Evolutionary conservation across 1,140 invertebrate genomes (phyloP).

Genomic region (Lucilia sericata): DNA sequence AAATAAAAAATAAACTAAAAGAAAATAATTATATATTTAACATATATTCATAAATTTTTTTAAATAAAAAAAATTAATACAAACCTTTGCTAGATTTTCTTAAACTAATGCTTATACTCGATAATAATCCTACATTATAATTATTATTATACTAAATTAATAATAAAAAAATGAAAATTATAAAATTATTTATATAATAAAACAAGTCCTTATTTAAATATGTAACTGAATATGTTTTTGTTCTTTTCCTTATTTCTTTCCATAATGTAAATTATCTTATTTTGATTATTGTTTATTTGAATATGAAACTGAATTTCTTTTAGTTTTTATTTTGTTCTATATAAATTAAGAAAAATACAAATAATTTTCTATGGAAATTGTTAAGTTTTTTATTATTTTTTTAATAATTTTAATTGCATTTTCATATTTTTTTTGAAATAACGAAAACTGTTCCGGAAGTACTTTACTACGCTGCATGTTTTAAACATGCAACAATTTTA

Average conservation of each 20-base stretch:
- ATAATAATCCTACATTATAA: constrained; percentile 14
- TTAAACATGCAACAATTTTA: too few relatives aligned
- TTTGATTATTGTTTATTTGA: too few relatives aligned
- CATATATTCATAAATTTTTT: not conserved
- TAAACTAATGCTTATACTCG: constrained; percentile 34
- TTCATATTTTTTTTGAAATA: too few relatives aligned
- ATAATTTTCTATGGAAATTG: too few relatives aligned
- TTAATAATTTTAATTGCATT: too few relatives aligned
- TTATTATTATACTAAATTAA: constrained; percentile 17
- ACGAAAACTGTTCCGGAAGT: too few relatives aligned
- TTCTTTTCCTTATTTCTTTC: not conserved
- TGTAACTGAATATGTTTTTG: constrained; percentile 23
- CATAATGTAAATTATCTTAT: too few relatives aligned
- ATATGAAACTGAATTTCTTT: not conserved
- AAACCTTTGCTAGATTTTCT: constrained; percentile 32
- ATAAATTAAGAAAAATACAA: too few relatives aligned
- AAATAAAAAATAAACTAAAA: too few relatives aligned
- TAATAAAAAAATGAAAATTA: not conserved
- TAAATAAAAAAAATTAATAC: not conserved
- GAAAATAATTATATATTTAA: constrained; percentile 9
- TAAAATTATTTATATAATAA: not conserved
- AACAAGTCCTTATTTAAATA: constrained; percentile 15
- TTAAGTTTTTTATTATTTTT: too few relatives aligned
- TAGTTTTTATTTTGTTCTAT: too few relatives aligned
- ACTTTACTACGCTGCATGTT: too few relatives aligned